Evolutionary conservation across 2,113 vertebrate genomes (phyloP), one percentile per base, ranked within the genome.

Genomic region (Tor tambroides): DNA sequence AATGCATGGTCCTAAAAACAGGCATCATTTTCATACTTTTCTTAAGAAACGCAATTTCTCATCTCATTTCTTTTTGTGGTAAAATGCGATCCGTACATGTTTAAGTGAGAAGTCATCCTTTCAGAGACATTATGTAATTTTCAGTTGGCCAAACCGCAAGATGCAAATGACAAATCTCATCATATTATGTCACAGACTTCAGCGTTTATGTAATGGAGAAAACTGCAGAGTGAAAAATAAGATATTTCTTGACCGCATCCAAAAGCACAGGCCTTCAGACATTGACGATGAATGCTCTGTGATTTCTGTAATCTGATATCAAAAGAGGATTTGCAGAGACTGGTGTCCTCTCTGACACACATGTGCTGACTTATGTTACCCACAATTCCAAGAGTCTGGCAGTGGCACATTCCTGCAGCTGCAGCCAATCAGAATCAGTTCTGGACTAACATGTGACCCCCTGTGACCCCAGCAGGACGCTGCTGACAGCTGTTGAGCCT

Each of bases 281-380:
- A 56, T 21, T 35, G 67, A 19, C 9, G 30, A 32, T 7, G 3
- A 35, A 69, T 35, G 15, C 2, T 3, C 28, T 72, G 85, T 46
- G 86, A 85, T 77, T 19, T 83, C 86, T 2, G 85, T 91, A 91
- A 92, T 93, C 91, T 92, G 74, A 87, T 84, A 80, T 90, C 65
- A 78, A 72, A 86, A 87, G 80, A 81, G 84, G 90, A 88, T 89
- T 90, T 88, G 85, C 74, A 56, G 88, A 88, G 80, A 86, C 88
- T 84, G 23, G 81, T 88, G 88, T 88, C 86, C 84, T 80, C 84
- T 79, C 76, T 54, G 43, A 84, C 82, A 84, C 67, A 74, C 19
- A 21, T 51, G 76, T 56, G 49, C 46, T 74, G 46, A 84, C 82
- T 84, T 84, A 83, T 83, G 67, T 17, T 84, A 84, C 82, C 82